Conservation (phyloP, 2,113 vertebrate species). For the Perca flavescens region DNA sequence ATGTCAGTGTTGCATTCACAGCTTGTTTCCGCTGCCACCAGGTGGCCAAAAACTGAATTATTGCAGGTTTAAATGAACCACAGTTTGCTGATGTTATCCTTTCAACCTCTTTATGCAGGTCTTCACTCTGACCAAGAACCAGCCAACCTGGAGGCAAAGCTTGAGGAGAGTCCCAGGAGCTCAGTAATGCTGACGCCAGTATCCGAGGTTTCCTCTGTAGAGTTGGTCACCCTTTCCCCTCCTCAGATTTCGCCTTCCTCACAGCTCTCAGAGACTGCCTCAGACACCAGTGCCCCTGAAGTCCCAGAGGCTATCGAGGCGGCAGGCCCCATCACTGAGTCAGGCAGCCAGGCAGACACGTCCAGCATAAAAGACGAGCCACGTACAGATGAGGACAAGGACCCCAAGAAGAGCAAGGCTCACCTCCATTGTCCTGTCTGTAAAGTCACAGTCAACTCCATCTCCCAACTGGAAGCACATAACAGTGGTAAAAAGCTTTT, state of each 20-base stretch:
- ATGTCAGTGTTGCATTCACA: background rate
- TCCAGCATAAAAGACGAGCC: constrained; percentile 62
- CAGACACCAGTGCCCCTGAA: constrained; percentile 80
- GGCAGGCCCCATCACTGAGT: constrained; percentile 32
- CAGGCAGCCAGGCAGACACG: constrained; percentile 53
- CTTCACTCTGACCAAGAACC: constrained; percentile 65
- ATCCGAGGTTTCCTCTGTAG: constrained; percentile 76
- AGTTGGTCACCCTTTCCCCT: constrained; percentile 74
- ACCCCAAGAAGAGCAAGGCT: constrained; percentile 87
- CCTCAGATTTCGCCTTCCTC: constrained; percentile 85
- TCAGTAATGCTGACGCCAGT: constrained; percentile 79
- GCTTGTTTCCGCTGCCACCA: background rate
- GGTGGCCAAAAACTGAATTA: background rate
- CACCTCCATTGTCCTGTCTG: constrained; percentile 96
- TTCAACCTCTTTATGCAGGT: constrained; percentile 48
- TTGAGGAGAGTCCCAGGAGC: constrained; percentile 80
- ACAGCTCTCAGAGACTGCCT: constrained; percentile 82
- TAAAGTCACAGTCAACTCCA: constrained; percentile 97
- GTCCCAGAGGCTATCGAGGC: constrained; percentile 46
- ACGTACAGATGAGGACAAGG: constrained; percentile 67
- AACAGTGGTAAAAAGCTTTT: constrained; percentile 88
- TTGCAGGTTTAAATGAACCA: background rate
- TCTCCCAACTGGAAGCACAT: constrained; percentile 96
- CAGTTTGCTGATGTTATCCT: background rate
- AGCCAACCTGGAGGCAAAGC: constrained; percentile 66